Conservation (phyloP, 1,140 invertebrate genomes). For the Megalonaias nervosa region DNA sequence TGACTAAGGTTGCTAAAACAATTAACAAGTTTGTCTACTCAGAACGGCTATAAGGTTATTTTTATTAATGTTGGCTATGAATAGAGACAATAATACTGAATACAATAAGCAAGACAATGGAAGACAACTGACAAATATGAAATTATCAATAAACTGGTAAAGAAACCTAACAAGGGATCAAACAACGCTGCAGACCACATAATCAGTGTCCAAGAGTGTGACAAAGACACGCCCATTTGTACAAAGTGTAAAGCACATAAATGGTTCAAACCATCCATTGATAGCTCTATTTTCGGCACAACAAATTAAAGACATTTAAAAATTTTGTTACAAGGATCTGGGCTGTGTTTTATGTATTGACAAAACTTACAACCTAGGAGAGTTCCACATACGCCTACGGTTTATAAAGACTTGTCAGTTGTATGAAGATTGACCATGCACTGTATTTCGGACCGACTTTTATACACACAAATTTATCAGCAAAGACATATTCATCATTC, state of each 20-base stretch:
- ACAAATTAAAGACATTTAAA: conserved; percentile 8
- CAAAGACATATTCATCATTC: too few species aligned
- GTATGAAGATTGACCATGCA: conserved; percentile 1
- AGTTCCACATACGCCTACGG: conserved; percentile 17
- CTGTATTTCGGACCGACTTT: conserved; percentile 9
- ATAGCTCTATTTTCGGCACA: conserved; percentile 7
- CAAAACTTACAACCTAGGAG: conserved; percentile 18
- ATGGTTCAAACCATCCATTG: too few species aligned
- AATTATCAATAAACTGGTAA: background rate
- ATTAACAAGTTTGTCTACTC: too few species aligned
- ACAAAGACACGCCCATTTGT: conserved; percentile 7
- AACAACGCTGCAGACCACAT: too few species aligned
- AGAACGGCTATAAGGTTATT: too few species aligned
- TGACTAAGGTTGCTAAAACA: too few species aligned
- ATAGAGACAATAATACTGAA: background rate
- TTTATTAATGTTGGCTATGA: too few species aligned
- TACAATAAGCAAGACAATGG: conserved; percentile 8
- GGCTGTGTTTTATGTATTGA: conserved; percentile 11
- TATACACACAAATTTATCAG: too few species aligned
- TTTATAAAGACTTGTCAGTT: conserved; percentile 14
- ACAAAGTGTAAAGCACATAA: conserved; percentile 15
- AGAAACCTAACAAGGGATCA: background rate
- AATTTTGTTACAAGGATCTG: conserved; percentile 1
- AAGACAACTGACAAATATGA: conserved; percentile 14
- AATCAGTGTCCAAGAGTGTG: conserved; percentile 12